Evolutionary conservation across 2,888 invertebrate species (phyloP), one percentile per base, ranked within the genome.

Genomic region (Leptinotarsa rubiginosa): DNA sequence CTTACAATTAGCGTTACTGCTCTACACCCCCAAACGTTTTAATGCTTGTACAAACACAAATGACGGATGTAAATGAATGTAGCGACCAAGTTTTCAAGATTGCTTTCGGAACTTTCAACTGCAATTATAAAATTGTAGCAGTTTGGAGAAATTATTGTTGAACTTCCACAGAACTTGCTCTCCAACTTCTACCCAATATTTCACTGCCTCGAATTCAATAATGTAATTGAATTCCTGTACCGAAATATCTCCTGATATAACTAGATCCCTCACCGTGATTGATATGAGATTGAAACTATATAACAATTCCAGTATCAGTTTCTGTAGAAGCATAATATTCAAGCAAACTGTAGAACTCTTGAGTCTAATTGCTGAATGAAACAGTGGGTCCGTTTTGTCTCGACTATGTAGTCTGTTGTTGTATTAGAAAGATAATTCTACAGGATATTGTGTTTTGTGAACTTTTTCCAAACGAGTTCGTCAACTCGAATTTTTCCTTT

Each of bases 81-180:
- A 59, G 31, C 73, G 20, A 64, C 70, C 50, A 72, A 72, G 70
- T 71, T 74, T 62, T 64, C 65, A 25, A 72, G 69, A 76, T 76
- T 72, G 65, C 72, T 75, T 70, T 50, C 59, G 16, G 59, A 71
- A 76, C 76, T 76, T 74, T 65, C 74, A 72, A 64, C 72, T 67
- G 64, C 72, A 74, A 76, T 74, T 77, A 77, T 70, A 77, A 72
- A 77, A 75, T 70, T 73, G 65, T 69, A 74, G 54, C 74, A 70
- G 75, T 70, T 67, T 31, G 22, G 50, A 50, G 68, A 74, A 70
- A 76, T 76, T 68, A 77, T 77, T 73, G 70, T 77, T 65, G 56
- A 73, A 75, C 72, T 74, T 76, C 49, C 68, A 12, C 16, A 47
- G 67, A 74, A 64, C 50, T 73, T 56, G 65, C 65, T 65, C 41